Conservation (phyloP, 1,140 invertebrate genomes). For the Eurosta solidaginis region DNA sequence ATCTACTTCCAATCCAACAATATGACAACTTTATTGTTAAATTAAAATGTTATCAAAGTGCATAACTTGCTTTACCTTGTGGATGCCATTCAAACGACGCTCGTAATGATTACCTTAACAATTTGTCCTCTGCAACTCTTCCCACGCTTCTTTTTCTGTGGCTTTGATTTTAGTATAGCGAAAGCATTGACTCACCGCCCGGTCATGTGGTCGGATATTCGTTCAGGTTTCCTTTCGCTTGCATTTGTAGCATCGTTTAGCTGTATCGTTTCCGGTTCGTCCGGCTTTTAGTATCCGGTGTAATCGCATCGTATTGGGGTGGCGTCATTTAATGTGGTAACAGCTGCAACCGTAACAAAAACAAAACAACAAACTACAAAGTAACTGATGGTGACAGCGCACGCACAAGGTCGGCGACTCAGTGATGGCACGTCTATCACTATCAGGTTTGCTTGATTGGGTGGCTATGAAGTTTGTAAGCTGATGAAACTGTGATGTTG, state of each 20-base stretch:
- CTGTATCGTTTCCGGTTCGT: slow-evolving; percentile 23
- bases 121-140: background rate
- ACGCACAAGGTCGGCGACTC: slow-evolving; percentile 20
- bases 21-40: slow-evolving; percentile 10
- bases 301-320: background rate
- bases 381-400: slow-evolving; percentile 18
- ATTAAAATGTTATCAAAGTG: background rate
- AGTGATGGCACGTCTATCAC: background rate
- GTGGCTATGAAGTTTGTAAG: background rate
- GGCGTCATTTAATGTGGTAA: background rate
- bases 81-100: background rate
- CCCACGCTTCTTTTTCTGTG: slow-evolving; percentile 12
- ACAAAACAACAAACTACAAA: background rate
- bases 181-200: background rate
- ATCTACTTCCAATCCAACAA: background rate
- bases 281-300: slow-evolving; percentile 13
- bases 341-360: background rate
- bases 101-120: background rate
- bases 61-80: background rate
- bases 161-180: background rate
- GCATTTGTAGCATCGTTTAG: background rate
- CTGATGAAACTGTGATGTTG: too few species aligned
- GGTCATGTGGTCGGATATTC: background rate
- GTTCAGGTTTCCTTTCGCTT: background rate
- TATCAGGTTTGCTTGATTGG: background rate